These are phyloP conservation scores for Galagoides demidoff DNA, from an alignment of 2,797 vertebrate species.

Conservation along the genomic window DNA sequence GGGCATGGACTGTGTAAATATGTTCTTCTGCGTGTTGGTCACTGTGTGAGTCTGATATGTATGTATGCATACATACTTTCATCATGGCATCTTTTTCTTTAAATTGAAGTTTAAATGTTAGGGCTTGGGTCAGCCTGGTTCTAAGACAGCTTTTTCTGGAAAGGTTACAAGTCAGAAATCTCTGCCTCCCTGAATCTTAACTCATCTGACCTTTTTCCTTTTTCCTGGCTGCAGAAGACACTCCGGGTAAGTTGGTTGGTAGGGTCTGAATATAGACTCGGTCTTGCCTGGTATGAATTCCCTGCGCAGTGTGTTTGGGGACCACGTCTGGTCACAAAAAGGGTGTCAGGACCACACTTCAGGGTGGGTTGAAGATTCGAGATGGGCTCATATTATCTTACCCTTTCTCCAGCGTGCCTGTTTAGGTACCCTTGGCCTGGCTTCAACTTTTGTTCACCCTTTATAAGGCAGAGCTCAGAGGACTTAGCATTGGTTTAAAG, in stretches of 20 bases:
- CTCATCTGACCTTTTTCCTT: constrained; percentile 45
- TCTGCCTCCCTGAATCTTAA: constrained; percentile 10
- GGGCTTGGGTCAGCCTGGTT: neutral
- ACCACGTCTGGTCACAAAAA: neutral
- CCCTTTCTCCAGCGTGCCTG: neutral
- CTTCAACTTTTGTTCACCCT: neutral
- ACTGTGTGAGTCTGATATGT: neutral
- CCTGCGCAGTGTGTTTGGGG: neutral
- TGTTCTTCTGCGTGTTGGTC: neutral
- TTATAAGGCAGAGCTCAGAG: neutral
- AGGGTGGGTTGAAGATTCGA: neutral
- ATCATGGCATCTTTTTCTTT: neutral
- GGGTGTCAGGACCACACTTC: neutral
- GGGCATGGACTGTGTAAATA: neutral
- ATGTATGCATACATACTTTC: neutral
- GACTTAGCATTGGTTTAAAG: neutral
- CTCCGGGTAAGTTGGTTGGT: constrained; percentile 82
- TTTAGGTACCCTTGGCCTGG: neutral
- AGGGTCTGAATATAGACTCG: neutral
- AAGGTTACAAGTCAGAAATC: neutral
- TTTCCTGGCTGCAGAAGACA: constrained; percentile 83
- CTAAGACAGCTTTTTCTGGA: neutral
- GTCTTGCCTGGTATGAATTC: accelerated
- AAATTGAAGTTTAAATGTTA: constrained; percentile 4
- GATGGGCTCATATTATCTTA: neutral